phyloP scores from a whole-genome alignment of 2,113 vertebrate genomes.

The Catharus fuscescens region DNA sequence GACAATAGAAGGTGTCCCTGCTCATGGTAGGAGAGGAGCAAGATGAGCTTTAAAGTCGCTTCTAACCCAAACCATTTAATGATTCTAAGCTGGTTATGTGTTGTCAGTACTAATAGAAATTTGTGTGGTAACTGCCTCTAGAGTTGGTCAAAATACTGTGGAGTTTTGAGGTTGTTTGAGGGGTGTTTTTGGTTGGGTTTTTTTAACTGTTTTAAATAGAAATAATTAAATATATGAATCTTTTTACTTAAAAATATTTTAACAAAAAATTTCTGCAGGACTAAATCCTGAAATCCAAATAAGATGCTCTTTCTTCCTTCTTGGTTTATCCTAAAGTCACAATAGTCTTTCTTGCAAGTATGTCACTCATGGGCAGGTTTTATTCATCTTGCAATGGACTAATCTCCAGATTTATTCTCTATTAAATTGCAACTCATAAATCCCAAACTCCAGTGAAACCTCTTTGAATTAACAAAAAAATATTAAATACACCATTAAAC shows the following conservation, averaged over 20 bases:
- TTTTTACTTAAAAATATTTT: not conserved
- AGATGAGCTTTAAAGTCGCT: not conserved
- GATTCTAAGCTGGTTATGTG: not conserved
- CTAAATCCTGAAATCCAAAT: not conserved
- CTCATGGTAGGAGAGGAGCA: not conserved
- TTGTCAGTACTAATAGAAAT: not conserved
- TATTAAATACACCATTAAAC: fast-evolving
- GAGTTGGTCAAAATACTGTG: not conserved
- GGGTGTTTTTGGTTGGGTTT: not conserved
- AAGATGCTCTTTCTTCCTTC: not conserved
- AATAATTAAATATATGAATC: not conserved
- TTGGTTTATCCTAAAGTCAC: not conserved
- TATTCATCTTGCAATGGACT: not conserved
- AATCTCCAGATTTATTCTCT: not conserved
- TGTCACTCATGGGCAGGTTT: not conserved
- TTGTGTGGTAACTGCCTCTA: not conserved
- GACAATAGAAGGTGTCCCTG: not conserved
- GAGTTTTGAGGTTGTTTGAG: not conserved
- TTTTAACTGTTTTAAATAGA: not conserved
- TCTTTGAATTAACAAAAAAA: not conserved
- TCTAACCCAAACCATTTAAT: not conserved
- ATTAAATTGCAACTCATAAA: not conserved
- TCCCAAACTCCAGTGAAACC: not conserved
- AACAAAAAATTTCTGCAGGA: not conserved
- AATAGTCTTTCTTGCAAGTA: not conserved